Base-by-base conservation (phyloP, 2,797 vertebrate genomes). In the Coilia nasus region DNA sequence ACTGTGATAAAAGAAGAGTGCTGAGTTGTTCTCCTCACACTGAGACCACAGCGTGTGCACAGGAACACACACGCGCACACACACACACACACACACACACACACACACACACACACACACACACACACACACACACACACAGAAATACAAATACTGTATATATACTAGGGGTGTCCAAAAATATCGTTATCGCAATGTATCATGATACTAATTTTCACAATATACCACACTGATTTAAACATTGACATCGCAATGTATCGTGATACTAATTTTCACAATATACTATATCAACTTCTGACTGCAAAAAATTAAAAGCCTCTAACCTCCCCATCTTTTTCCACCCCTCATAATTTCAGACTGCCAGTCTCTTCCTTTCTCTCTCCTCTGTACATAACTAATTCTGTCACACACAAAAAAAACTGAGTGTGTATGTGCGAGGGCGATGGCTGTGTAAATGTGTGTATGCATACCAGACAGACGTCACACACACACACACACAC, bases 401-500 rank as follows among this genome's bases (percentile, higher is more conserved):
- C 47, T 83, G 41, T 46, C 47, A 11, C 35, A 44, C 81, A 59
- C 46, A 59, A 67, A 71, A 84, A 67, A 71, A 84, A 81, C 81
- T 21, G 64, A 81, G 64, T 35, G 80, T 54, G 46, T 83, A 47
- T 80, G 41, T 41, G 78, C 31, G 64, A 23, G 25, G 54, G 15
- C 46, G 14, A n/a, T 56, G 62, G 35, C 54, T 81, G 60, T 44
- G 62, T 67, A 82, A 67, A 67, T 57, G 50, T 28, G 41, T 21
- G 4, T 62, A 14, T 62, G 17, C 31, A 21, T 59, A 23, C 25
- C 41, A 54, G n/a, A 64, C n/a, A 82, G 25, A 59, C 14, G 14
- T 25, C 28, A 59, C 15, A 82, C 50, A 82, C 28, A 82, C 81
- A 83, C 41, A 64, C 62, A 62, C 60, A 23, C 60, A 25, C 60